Conservation (phyloP, 2,797 vertebrate species). For the Psittacula echo region DNA sequence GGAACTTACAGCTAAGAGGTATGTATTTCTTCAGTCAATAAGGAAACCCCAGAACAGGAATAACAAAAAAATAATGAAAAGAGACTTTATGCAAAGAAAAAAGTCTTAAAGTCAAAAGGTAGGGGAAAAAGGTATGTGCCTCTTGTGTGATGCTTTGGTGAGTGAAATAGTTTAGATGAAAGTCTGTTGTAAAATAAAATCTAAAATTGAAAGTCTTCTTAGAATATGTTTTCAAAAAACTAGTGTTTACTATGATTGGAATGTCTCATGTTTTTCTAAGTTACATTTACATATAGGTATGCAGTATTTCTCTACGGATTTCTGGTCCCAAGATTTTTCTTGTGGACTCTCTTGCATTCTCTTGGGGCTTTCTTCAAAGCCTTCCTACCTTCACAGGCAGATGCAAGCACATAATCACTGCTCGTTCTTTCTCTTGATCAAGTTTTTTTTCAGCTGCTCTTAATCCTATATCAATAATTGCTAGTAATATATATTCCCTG, state of each 20-base stretch:
- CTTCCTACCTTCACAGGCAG: neutral
- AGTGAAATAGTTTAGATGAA: neutral
- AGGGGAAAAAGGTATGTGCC: neutral
- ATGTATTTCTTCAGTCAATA: neutral
- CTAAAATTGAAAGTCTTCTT: neutral
- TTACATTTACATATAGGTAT: neutral
- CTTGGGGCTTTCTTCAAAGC: neutral
- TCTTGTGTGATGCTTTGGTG: neutral
- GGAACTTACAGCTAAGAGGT: neutral
- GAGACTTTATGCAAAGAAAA: neutral
- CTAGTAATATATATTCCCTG: neutral
- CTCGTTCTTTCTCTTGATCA: neutral
- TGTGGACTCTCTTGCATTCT: neutral
- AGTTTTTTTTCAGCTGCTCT: neutral
- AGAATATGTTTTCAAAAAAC: neutral
- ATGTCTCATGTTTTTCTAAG: neutral
- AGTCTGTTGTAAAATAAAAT: neutral
- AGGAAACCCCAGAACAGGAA: neutral
- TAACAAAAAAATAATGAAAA: neutral
- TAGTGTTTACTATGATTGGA: neutral
- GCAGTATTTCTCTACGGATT: neutral
- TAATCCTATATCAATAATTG: neutral
- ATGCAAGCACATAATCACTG: neutral
- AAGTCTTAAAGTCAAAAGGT: neutral
- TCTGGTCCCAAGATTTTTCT: neutral